A percentile compares a stretch with the other conserved stretches of the same genome.
These are phyloP conservation scores for Pipistrellus nathusii DNA, from an alignment of 2,797 vertebrate species.

Conservation along the genomic window DNA sequence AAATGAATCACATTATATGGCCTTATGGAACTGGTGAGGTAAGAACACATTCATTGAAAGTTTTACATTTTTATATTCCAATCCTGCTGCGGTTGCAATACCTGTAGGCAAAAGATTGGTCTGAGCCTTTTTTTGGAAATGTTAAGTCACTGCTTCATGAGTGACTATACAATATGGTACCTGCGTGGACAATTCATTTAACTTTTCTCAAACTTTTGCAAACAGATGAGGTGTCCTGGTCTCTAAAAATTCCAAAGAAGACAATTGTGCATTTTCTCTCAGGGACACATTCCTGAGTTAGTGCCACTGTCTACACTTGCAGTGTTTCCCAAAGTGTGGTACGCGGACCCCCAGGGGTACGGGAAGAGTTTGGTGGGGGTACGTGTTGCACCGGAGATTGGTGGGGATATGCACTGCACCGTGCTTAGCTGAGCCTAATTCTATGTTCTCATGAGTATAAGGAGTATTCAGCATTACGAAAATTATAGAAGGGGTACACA, in stretches of 20 bases:
- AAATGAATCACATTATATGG: conserved; percentile 97
- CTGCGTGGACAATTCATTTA: conserved; percentile 33
- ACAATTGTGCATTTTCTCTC: not conserved
- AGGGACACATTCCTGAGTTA: not conserved
- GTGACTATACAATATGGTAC: not conserved
- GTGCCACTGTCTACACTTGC: not conserved
- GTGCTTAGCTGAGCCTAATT: too few species aligned
- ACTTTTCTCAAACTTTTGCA: conserved; percentile 50
- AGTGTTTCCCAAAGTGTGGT: too few species aligned
- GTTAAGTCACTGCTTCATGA: conserved; percentile 7
- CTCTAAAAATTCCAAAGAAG: conserved; percentile 47
- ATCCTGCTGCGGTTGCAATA: not conserved
- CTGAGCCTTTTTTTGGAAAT: conserved; percentile 39
- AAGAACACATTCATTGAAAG: conserved; percentile 60
- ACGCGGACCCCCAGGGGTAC: too few species aligned
- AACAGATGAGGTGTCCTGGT: not conserved
- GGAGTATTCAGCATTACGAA: too few species aligned
- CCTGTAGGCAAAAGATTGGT: not conserved
- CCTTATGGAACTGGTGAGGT: conserved; percentile 97
- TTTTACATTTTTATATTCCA: not conserved
- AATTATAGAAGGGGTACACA: too few species aligned
- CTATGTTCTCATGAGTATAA: too few species aligned
- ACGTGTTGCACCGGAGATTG: too few species aligned
- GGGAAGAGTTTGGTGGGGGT: too few species aligned
- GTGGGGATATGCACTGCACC: too few species aligned